Conservation (phyloP, 2,113 vertebrate species). For the Chaetops frenatus region DNA sequence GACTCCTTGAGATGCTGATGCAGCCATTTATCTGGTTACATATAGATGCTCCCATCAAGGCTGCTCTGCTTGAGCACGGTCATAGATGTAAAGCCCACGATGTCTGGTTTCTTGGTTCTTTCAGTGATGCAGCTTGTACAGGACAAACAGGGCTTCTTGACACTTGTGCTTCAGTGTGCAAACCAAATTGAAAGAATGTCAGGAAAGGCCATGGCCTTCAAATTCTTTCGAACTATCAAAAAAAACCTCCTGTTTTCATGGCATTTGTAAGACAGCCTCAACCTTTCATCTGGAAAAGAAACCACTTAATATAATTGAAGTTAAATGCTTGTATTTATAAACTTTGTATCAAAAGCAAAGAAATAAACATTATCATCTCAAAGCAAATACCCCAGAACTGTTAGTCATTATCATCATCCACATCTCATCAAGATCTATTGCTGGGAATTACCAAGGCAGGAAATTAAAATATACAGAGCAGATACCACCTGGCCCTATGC, state of each 20-base stretch:
- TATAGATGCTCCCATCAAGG: neutral
- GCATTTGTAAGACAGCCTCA: neutral
- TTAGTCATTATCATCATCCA: neutral
- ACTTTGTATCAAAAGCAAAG: neutral
- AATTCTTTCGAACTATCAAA: neutral
- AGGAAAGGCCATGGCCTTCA: neutral
- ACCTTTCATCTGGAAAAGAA: neutral
- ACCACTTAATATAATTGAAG: neutral
- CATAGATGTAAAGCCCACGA: neutral
- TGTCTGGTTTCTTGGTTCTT: neutral
- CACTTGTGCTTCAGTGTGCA: neutral
- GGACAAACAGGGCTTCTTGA: neutral
- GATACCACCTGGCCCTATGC: neutral
- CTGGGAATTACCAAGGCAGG: neutral
- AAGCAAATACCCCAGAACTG: neutral
- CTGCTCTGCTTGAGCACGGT: neutral
- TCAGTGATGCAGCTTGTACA: fast-evolving
- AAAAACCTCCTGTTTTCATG: fast-evolving
- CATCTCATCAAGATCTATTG: neutral
- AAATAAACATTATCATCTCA: neutral
- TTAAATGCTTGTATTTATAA: neutral
- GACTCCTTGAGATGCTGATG: neutral
- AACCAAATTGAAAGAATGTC: neutral
- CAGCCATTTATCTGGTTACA: neutral
- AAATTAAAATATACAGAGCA: neutral